A percentile compares a stretch with the other conserved stretches of the same genome.
Conservation (phyloP, 2,888 invertebrate genomes). For the Celastrina argiolus region DNA sequence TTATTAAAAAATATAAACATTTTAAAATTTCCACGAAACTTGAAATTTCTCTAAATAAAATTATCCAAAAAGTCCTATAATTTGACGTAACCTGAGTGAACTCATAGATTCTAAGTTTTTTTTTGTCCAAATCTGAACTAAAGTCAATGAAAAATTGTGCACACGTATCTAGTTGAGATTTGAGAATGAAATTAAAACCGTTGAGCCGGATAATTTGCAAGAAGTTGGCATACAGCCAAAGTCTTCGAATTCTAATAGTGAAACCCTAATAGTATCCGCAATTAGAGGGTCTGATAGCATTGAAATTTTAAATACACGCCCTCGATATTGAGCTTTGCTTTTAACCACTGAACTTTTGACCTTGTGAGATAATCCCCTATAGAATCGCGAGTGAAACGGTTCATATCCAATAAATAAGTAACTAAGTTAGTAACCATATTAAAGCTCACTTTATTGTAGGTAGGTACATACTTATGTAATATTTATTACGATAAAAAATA, state of each 20-base stretch:
- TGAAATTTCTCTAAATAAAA: too few species aligned
- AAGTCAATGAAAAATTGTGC: background rate
- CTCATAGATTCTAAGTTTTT: background rate
- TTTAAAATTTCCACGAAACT: too few species aligned
- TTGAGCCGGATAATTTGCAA: background rate
- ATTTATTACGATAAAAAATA: too few species aligned
- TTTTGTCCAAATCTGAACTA: slow-evolving; percentile 48
- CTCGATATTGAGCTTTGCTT: background rate
- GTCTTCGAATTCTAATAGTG: background rate
- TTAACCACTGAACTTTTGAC: background rate
- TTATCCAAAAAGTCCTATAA: too few species aligned
- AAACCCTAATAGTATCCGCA: slow-evolving; percentile 6
- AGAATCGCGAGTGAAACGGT: background rate
- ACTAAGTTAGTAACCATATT: too few species aligned
- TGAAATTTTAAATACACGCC: slow-evolving; percentile 4
- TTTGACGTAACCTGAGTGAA: too few species aligned
- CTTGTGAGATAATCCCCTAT: background rate
- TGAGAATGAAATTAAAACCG: slow-evolving; percentile 7
- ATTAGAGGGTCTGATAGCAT: slow-evolving; percentile 2
- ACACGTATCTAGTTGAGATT: background rate
- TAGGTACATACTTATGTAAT: too few species aligned
- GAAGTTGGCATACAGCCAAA: slow-evolving; percentile 13
- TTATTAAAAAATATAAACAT: too few species aligned
- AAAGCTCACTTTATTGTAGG: too few species aligned
- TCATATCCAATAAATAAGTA: too few species aligned